Evolutionary conservation across 2,113 vertebrate genomes (phyloP).

Genomic region (Thamnaconus septentrionalis): DNA sequence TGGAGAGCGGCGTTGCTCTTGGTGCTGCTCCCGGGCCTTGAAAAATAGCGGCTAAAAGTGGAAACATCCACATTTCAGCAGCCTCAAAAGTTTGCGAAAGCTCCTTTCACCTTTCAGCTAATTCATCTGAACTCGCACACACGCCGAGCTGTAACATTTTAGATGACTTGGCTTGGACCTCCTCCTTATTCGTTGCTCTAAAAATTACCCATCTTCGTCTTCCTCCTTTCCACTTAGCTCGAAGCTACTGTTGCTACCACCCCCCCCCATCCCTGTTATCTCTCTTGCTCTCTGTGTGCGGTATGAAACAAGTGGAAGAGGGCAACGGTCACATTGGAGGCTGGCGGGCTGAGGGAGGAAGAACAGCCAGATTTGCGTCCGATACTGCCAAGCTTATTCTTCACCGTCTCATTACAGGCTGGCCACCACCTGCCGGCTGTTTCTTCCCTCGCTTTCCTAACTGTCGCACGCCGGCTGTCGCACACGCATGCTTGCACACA

Average conservation of each 20-base stretch:
- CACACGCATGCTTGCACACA: not conserved
- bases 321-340: conserved; percentile 38
- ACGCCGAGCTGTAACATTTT: too few relatives aligned
- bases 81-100: not conserved
- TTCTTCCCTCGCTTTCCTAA: conserved; percentile 4
- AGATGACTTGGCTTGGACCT: not conserved
- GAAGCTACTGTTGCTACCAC: not conserved
- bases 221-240: not conserved
- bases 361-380: conserved; percentile 43
- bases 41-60: too few relatives aligned
- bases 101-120: too few relatives aligned
- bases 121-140: too few relatives aligned
- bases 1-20: too few relatives aligned
- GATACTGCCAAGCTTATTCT: conserved; percentile 51
- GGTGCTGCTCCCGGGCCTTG: too few relatives aligned
- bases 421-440: conserved; percentile 18
- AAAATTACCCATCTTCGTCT: not conserved
- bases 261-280: not conserved
- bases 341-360: conserved; percentile 25
- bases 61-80: not conserved
- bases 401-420: conserved; percentile 53
- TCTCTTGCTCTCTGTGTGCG: conserved; percentile 12
- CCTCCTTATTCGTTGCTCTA: not conserved
- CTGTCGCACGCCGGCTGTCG: not conserved
- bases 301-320: conserved; percentile 18